These are phyloP conservation scores for Probaryconus sp. DNA, from an alignment of 1,140 invertebrate species.

Conservation along the genomic window DNA sequence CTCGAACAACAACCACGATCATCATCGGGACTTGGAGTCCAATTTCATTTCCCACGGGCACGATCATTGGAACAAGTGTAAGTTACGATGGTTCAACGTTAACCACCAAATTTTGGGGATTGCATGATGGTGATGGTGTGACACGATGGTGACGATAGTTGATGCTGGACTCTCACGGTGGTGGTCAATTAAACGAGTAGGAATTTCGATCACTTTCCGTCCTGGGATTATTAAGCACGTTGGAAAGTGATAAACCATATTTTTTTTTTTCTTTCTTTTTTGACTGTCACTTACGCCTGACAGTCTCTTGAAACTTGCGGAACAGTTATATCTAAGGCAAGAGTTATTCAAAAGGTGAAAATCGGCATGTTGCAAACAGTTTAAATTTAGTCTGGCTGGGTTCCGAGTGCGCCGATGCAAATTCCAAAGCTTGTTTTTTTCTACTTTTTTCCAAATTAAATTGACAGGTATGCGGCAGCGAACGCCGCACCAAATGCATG, in stretches of 20 bases:
- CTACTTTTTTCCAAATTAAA: slow-evolving; percentile 65
- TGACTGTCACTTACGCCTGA: too few species aligned
- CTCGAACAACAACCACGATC: slow-evolving; percentile 76
- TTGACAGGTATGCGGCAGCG: slow-evolving; percentile 65
- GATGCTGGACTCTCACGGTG: slow-evolving; percentile 3
- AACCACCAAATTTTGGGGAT: slow-evolving; percentile 14
- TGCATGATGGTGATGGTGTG: slow-evolving; percentile 54
- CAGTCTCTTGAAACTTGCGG: too few species aligned
- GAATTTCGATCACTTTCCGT: too few species aligned
- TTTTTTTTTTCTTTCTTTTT: too few species aligned
- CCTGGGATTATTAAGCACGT: too few species aligned
- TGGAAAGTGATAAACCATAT: too few species aligned
- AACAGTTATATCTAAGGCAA: too few species aligned
- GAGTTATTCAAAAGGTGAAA: slow-evolving; percentile 18
- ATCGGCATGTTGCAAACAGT: slow-evolving; percentile 64
- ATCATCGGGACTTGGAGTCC: slow-evolving; percentile 73
- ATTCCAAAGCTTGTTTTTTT: slow-evolving; percentile 66
- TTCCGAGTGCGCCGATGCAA: slow-evolving; percentile 66
- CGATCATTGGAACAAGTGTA: slow-evolving; percentile 76
- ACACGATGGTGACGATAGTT: slow-evolving; percentile 5
- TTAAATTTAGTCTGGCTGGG: slow-evolving; percentile 74
- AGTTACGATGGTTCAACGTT: too few species aligned
- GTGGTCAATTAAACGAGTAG: too few species aligned
- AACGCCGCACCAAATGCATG: slow-evolving; percentile 23
- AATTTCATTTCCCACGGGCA: slow-evolving; percentile 67